phyloP scores from a whole-genome alignment of 2,113 vertebrate species.

The Corvus hawaiiensis region DNA sequence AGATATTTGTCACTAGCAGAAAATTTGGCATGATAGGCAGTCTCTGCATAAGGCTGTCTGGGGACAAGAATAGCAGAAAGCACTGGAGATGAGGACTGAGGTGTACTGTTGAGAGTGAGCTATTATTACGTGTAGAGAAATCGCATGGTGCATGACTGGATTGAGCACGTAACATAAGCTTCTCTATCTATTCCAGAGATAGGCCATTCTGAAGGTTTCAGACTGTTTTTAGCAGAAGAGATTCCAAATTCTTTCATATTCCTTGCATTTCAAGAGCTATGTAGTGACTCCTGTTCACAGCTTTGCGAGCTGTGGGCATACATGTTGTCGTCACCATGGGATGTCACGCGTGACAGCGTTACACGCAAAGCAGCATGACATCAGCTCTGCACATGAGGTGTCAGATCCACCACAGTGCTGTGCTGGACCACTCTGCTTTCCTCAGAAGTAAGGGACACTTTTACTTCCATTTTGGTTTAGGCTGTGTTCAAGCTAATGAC shows the following conservation, averaged over 20 bases:
- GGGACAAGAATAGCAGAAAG: constrained; percentile 15
- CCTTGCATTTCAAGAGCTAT: not conserved
- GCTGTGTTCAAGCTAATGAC: not conserved
- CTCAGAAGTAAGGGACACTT: not conserved
- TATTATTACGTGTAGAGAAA: not conserved
- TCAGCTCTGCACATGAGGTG: not conserved
- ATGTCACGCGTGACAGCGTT: fast-evolving
- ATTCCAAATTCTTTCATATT: not conserved
- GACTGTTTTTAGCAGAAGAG: not conserved
- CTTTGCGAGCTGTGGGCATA: not conserved
- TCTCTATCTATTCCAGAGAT: not conserved
- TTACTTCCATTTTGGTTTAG: not conserved
- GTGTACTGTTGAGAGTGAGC: not conserved
- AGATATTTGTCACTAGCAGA: constrained; percentile 20
- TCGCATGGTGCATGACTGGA: not conserved
- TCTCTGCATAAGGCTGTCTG: not conserved
- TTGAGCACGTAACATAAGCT: not conserved
- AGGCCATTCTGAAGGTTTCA: not conserved
- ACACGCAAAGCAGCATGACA: not conserved
- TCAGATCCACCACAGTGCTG: not conserved
- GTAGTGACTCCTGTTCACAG: not conserved
- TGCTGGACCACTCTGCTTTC: not conserved
- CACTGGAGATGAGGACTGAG: not conserved
- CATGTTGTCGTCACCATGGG: not conserved
- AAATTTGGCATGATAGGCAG: not conserved